Base-by-base conservation (phyloP, 2,113 vertebrate species). In the Takifugu flavidus region DNA sequence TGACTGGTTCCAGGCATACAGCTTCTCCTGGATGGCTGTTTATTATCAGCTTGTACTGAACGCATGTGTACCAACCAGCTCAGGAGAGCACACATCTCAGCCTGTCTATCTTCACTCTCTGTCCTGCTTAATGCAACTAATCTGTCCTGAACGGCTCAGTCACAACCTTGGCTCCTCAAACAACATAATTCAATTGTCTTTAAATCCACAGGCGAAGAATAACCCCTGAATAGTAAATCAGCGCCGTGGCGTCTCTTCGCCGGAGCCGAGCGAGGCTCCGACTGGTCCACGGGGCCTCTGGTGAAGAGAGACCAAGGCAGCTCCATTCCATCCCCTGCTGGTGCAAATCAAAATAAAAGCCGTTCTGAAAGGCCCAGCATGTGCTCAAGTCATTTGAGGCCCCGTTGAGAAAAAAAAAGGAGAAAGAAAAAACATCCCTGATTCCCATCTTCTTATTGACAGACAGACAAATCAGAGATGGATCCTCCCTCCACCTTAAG, bases 111-210 rank as follows among this genome's bases (percentile, higher is more conserved):
- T 52, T 43, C 49, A 84, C 61, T 72, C 63, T 75, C 58, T 2
- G 25, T 77, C 69, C 76, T n/a, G 13, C 51, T 70, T 74, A 62
- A 55, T 2, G 27, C 68, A 74, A 63, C 70, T 69, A 61, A 2
- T 72, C 70, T 13, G 20, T 71, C 70, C 52, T 60, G 47, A 63
- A 58, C 55, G 25, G 57, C 65, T 58, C 59, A 42, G 52, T 43
- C 58, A 60, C 56, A 39, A 59, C 29, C 61, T 47, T 45, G 59
- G 63, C 50, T 64, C n/a, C 42, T 73, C 72, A 71, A 67, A 49
- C 72, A 65, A 51, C 78, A 78, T 83, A 80, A 83, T 85, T 85
- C 82, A 82, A 83, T 83, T 84, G 81, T 86, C 70, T 84, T 82
- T 81, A 62, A 60, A 76, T 87, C 69, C 72, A 67, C 64, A 62